phyloP scores from a whole-genome alignment of 2,113 vertebrate genomes.

The Mohoua ochrocephala region DNA sequence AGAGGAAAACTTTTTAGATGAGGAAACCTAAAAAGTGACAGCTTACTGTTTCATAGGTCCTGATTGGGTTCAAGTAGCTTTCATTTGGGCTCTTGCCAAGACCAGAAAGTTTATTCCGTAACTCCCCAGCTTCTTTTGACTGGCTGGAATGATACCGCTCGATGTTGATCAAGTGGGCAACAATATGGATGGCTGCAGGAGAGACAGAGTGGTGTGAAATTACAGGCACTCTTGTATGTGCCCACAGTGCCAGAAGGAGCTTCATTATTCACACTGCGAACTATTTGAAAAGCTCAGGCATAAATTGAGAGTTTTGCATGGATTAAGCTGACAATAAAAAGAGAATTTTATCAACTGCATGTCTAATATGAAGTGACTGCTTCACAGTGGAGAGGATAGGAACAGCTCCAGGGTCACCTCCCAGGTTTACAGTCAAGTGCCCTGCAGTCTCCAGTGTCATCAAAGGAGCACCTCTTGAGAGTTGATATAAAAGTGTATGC shows the following conservation, averaged over 20 bases:
- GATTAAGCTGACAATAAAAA: background rate
- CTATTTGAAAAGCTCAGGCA: background rate
- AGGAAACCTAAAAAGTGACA: background rate
- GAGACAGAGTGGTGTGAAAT: background rate
- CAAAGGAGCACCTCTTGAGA: background rate
- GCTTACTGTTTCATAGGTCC: slow-evolving; percentile 71
- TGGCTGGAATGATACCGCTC: slow-evolving; percentile 71
- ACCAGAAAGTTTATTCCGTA: slow-evolving; percentile 70
- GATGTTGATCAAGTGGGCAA: slow-evolving; percentile 76
- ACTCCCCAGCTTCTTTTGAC: slow-evolving; percentile 32
- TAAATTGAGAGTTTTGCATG: background rate
- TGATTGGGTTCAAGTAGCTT: slow-evolving; percentile 80
- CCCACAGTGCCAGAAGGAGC: background rate
- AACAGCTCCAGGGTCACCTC: background rate
- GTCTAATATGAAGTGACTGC: background rate
- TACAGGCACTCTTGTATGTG: background rate
- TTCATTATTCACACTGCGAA: background rate
- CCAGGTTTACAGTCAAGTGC: background rate
- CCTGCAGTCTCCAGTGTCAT: background rate
- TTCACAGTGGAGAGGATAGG: background rate
- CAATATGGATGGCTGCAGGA: slow-evolving; percentile 69
- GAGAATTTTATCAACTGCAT: background rate
- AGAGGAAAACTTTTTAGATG: slow-evolving; percentile 1
- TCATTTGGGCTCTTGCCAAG: slow-evolving; percentile 72
- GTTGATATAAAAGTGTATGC: background rate